Evolutionary conservation across 2,113 vertebrate genomes (phyloP), one percentile per base, ranked within the genome.

Genomic region (Ciconia stormi): DNA sequence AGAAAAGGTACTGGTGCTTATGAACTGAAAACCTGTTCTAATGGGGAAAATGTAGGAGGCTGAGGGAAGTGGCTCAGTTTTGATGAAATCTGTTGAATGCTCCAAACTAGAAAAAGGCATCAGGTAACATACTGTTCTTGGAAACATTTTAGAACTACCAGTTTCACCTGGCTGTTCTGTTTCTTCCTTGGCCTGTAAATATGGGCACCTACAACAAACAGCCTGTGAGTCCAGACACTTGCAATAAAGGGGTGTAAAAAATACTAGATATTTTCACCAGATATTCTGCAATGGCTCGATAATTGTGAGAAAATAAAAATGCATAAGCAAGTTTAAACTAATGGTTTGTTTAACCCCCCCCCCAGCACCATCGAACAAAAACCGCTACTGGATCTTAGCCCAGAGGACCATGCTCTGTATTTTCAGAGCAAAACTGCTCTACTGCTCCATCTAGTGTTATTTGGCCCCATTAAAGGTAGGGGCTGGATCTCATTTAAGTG

Each of bases 311-410:
- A 76, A 90, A 83, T 8, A 65, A 49, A 59, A 63, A 13, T 3
- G 21, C 1, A 0, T n/a, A 66, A 65, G 20, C 12, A 36, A 44
- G 36, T 63, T 53, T 56, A 79, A 86, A 66, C 25, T 36, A n/a
- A 42, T 25, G 23, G 8, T 47, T 71, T 56, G 46, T 34, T 81
- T 69, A 78, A 84, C 13, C 38, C 38, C 38, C 38, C 38, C 2
- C 8, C 6, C 52, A 72, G 18, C 53, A 77, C 42, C 12, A 36
- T 7, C 0, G 1, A 40, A 18, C 14, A n/a, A 55, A 65, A 82
- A n/a, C 2, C 1, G 0, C 4, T 46, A 10, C 7, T 29, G 42
- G 46, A 10, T 26, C 23, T 61, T 16, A n/a, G 36, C 15, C 34
- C 27, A 47, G 34, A 70, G 3, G 6, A 38, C 26, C 3, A 2